Evolutionary conservation across 2,888 invertebrate genomes (phyloP).

Genomic region (Pristionchus fissidentatus): DNA sequence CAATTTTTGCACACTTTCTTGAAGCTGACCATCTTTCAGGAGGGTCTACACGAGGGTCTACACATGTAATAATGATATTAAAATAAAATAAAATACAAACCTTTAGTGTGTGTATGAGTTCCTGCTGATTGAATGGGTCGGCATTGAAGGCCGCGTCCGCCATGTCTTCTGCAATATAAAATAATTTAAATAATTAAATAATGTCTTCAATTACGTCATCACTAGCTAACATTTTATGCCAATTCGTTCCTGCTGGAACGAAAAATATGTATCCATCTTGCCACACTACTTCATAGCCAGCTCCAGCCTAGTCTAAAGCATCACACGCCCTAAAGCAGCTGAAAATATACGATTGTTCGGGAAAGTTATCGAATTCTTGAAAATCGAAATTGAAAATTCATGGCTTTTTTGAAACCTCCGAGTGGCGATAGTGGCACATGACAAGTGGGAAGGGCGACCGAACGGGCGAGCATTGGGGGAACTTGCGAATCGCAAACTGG

Average conservation of each 20-base stretch:
- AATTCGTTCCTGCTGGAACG: too few relatives aligned
- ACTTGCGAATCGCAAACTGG: neutral
- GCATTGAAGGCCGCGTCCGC: constrained; percentile 29
- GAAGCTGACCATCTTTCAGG: too few relatives aligned
- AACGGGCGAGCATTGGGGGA: neutral
- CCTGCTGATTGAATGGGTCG: constrained; percentile 64
- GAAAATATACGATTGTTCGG: too few relatives aligned
- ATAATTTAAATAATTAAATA: neutral
- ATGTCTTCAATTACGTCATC: neutral
- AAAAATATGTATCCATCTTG: too few relatives aligned
- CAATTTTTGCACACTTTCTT: too few relatives aligned
- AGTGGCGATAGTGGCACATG: constrained; percentile 6
- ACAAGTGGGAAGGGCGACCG: constrained; percentile 10
- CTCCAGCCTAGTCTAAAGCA: too few relatives aligned
- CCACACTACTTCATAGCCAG: too few relatives aligned
- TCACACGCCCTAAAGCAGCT: too few relatives aligned
- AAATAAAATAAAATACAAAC: too few relatives aligned
- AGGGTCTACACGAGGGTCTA: too few relatives aligned
- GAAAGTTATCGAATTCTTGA: constrained; percentile 3
- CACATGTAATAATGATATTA: too few relatives aligned
- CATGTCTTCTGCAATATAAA: constrained; percentile 8
- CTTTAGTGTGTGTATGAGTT: constrained; percentile 62
- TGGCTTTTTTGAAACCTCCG: neutral
- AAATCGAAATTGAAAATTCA: neutral
- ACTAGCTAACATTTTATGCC: too few relatives aligned